Base-by-base conservation (phyloP, 2,797 vertebrate genomes). In the Myotis myotis region DNA sequence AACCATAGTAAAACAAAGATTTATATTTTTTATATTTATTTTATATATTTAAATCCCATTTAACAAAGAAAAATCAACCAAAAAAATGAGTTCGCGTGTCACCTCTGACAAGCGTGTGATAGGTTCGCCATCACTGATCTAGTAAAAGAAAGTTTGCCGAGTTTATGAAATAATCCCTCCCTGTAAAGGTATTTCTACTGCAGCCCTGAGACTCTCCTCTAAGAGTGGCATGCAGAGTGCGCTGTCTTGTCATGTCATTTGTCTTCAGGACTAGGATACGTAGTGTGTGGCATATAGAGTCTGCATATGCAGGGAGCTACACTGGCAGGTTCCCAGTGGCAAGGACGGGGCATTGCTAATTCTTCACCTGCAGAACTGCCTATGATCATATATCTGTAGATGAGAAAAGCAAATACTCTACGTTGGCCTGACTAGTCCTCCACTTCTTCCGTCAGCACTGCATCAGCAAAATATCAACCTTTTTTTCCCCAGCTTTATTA, bases 111-210 rank as follows among this genome's bases (percentile, higher is more conserved):
- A 44, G 10, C 44, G 44, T 44, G 10, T 44, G 44, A 44, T 44
- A 44, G 44, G 10, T 44, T 44, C 2, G 44, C 44, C 44, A 44
- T 44, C 44, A 44, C 44, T 44, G 44, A 44, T 44, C 44, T 64
- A 60, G 8, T 71, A 15, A 91, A 51, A 91, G 10, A 36, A 19
- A 66, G 8, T 57, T 95, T 53, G 88, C 28, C 87, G 55, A 28
- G 15, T 16, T 72, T 68, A 49, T 60, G 13, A 41, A 82, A 88
- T 38, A 92, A 82, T 78, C 22, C 30, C 94, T 78, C 49, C 49
- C 74, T 97, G 92, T 91, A 71, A 74, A 72, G 87, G n/a, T 84
- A 81, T 87, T 95, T 83, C 38, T 33, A 33, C 71, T 79, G 92
- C 84, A 47, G 19, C 62, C 83, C 93, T 91, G 93, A 97, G 95